phyloP scores from a whole-genome alignment of 2,797 vertebrate species.

The Danio kyathit region DNA sequence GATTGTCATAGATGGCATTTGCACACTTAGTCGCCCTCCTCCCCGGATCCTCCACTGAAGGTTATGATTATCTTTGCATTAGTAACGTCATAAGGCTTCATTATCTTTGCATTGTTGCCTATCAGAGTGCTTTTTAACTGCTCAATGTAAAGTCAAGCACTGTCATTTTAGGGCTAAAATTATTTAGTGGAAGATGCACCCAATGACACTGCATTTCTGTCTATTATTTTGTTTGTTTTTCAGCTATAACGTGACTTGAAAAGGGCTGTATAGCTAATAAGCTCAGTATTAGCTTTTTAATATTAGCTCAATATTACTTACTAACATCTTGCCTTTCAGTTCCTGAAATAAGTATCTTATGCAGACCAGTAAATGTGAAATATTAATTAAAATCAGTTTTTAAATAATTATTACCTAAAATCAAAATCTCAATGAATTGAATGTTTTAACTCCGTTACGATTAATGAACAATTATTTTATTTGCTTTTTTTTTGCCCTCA shows the following conservation, averaged over 20 bases:
- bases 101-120: conserved; percentile 67
- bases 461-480: no score
- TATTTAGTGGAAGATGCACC: conserved; percentile 36
- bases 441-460: no score
- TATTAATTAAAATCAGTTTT: no score
- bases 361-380: no score
- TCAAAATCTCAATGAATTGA: no score
- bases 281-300: no score
- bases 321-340: no score
- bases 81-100: conserved; percentile 67
- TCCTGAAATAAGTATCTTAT: no score
- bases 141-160: conserved; percentile 73
- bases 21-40: conserved; percentile 49
- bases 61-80: conserved; percentile 70
- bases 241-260: background rate
- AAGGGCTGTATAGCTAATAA: background rate
- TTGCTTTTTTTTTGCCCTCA: no score
- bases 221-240: background rate
- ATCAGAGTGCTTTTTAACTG: conserved; percentile 17
- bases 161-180: conserved; percentile 70
- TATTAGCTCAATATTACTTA: background rate
- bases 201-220: background rate
- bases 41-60: conserved; percentile 55
- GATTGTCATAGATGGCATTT: conserved; percentile 44
- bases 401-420: no score